Evolutionary conservation across 37 sponge, comb jelly and placozoan genomes (phyloP).

Genomic region (Geodia barretti): DNA sequence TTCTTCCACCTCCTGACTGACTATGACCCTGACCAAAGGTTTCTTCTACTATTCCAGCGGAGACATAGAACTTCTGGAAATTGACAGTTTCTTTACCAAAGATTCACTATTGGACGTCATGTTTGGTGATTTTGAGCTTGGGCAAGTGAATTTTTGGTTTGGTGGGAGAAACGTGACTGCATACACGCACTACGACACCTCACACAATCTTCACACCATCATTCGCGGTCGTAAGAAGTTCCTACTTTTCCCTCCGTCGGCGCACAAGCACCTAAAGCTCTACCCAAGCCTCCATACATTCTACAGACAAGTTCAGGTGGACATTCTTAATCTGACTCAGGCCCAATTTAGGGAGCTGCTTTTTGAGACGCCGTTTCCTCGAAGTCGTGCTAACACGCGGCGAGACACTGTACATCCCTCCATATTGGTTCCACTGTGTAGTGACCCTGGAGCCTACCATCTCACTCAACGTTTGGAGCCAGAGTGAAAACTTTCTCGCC

Average conservation of each 20-base stretch:
- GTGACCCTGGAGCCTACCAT: slow-evolving; percentile 61
- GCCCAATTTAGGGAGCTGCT: neutral
- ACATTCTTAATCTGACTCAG: slow-evolving; percentile 4
- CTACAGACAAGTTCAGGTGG: slow-evolving; percentile 56
- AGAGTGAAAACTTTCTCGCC: slow-evolving; percentile 27
- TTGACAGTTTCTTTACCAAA: slow-evolving; percentile 6
- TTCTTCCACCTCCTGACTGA: slow-evolving; percentile 27
- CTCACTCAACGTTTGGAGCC: slow-evolving; percentile 75
- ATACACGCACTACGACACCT: slow-evolving; percentile 81
- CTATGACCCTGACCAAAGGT: neutral
- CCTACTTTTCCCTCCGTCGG: slow-evolving; percentile 56
- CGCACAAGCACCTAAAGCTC: slow-evolving; percentile 20
- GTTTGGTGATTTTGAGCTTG: slow-evolving; percentile 33
- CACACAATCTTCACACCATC: slow-evolving; percentile 63
- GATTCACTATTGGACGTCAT: slow-evolving; percentile 17
- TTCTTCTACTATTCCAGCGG: slow-evolving; percentile 60
- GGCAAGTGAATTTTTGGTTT: slow-evolving; percentile 78
- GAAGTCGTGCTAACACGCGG: slow-evolving; percentile 31
- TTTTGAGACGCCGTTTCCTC: neutral
- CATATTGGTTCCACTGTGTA: slow-evolving; percentile 82
- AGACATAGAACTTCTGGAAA: slow-evolving; percentile 35
- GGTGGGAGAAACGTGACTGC: slow-evolving; percentile 59
- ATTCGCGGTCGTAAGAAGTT: slow-evolving; percentile 58
- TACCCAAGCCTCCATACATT: slow-evolving; percentile 69
- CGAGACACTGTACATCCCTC: slow-evolving; percentile 67